Evolutionary conservation across 1,140 invertebrate species (phyloP), one percentile per base, ranked within the genome.

Genomic region (Pseudomyrmex pallidus): DNA sequence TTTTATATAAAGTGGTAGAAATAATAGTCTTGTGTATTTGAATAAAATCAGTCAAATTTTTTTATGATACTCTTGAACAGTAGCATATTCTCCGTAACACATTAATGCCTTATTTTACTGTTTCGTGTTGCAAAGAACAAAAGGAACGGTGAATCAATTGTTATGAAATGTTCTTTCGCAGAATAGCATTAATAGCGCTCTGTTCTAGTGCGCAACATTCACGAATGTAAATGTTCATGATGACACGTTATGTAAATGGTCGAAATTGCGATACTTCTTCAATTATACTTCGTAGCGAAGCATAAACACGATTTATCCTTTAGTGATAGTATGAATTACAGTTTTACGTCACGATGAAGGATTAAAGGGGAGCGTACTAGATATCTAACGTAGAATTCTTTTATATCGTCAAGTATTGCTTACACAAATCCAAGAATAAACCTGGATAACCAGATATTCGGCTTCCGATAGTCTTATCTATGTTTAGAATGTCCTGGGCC

Each of bases 401-500:
- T 64, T 13, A 44, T 10, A 8, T 78, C 62, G 78, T 70, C 0
- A 62, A 54, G 17, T 9, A 10, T 13, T 66, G 86, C 80, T 91
- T 89, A 93, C 91, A 82, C 25, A 91, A 52, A 84, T 93, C 89
- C 35, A 91, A 7, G 44, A 85, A 74, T 1, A 90, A 82, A 52
- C 86, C 86, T 70, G 85, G 72, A 17, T 73, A 72, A 66, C 46
- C 25, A 15, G 17, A 7, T 54, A 87, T 10, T 74, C 25, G 77
- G 17, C n/a, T 67, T 56, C 46, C 17, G 46, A 89, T 44, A 25
- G 22, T 54, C 50, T 74, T 83, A n/a, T 85, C 68, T 3, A 85
- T 61, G 20, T 78, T 54, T 1, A 87, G 56, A 17, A 88, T 46
- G 35, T 85, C 86, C n/a, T 52, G 62, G 13, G 73, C 5, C 48